These are phyloP conservation scores for Brachypalpus laphriformis DNA, from an alignment of 2,888 invertebrate genomes.

Conservation along the genomic window DNA sequence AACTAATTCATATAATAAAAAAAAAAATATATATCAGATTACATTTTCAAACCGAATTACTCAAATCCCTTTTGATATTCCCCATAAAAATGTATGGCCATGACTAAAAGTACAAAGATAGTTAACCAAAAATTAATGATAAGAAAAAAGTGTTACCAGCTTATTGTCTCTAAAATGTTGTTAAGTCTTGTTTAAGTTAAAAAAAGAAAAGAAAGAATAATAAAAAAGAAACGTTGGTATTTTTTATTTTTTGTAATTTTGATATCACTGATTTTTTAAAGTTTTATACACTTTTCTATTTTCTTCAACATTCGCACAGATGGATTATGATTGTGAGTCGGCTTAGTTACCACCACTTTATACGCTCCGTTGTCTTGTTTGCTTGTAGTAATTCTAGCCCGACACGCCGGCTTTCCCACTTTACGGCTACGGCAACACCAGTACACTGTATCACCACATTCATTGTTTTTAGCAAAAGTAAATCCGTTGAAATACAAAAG, in stretches of 20 bases:
- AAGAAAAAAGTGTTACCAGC: neutral
- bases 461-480: constrained; percentile 81
- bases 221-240: no score
- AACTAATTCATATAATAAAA: no score
- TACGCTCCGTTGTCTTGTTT: constrained; percentile 78
- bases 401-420: constrained; percentile 78
- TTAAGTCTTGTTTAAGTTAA: neutral
- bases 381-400: constrained; percentile 79
- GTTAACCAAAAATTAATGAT: neutral
- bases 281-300: constrained; percentile 72
- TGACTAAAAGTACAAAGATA: neutral
- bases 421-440: constrained; percentile 82
- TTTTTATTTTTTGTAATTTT: constrained; percentile 2
- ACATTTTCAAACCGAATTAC: neutral
- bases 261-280: constrained; percentile 46
- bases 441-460: constrained; percentile 79
- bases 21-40: neutral
- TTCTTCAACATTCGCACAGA: constrained; percentile 77
- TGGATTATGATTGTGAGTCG: constrained; percentile 81
- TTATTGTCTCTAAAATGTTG: neutral
- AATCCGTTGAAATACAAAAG: constrained; percentile 80
- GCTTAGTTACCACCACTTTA: constrained; percentile 79
- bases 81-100: neutral
- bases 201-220: no score
- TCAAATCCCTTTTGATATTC: neutral